Evolutionary conservation across 2,888 invertebrate species (phyloP).

Genomic region (Ormia ochracea): DNA sequence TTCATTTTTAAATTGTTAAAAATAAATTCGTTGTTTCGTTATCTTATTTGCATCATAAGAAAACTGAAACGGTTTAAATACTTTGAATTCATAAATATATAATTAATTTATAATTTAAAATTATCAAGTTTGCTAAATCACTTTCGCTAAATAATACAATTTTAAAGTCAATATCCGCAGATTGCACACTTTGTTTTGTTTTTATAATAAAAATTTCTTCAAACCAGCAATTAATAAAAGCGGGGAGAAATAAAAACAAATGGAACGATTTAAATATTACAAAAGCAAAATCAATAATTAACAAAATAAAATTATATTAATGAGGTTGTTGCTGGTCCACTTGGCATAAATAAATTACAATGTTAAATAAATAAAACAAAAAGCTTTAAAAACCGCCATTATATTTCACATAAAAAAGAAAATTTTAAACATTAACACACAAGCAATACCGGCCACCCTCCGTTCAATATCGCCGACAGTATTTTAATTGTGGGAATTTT

Average conservation of each 20-base stretch:
- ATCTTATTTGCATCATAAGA: slow-evolving; percentile 4
- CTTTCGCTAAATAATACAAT: slow-evolving; percentile 39
- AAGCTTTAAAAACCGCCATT: not conserved
- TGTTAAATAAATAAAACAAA: not conserved
- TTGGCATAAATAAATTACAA: slow-evolving; percentile 33
- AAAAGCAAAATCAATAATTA: slow-evolving; percentile 18
- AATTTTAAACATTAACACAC: not conserved
- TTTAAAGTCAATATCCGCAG: slow-evolving; percentile 42
- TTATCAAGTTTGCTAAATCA: slow-evolving; percentile 21
- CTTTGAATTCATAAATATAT: not conserved
- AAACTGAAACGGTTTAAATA: not conserved
- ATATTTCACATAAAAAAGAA: not conserved
- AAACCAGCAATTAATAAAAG: not conserved
- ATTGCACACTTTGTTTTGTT: slow-evolving; percentile 39
- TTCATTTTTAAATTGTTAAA: not conserved
- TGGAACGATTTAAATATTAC: not conserved
- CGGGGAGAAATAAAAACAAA: not conserved
- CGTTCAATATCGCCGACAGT: not conserved
- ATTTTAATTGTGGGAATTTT: not conserved
- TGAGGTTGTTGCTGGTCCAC: slow-evolving; percentile 34
- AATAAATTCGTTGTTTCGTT: not conserved
- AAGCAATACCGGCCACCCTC: not conserved
- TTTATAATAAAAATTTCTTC: not conserved
- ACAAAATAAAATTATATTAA: slow-evolving; percentile 38
- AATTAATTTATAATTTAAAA: slow-evolving; percentile 17